A percentile compares a stretch with the other conserved stretches of the same genome.
These are phyloP conservation scores for Anguilla pacifica DNA, from an alignment of 2,797 vertebrate genomes.

Conservation along the genomic window DNA sequence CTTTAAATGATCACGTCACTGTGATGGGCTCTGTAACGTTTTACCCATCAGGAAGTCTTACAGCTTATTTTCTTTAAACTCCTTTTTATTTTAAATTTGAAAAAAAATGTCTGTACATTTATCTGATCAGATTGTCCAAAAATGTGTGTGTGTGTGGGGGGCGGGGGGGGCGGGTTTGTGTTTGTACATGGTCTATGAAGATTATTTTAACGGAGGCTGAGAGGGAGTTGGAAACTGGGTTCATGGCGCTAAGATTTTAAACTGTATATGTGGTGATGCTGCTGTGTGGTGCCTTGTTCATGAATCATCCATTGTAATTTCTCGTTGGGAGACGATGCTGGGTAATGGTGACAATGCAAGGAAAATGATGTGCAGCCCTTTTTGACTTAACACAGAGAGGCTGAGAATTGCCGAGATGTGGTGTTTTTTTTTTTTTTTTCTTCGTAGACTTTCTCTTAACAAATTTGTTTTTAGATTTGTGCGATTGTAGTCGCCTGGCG, in stretches of 20 bases:
- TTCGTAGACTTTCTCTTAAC: constrained; percentile 49
- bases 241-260: constrained; percentile 30
- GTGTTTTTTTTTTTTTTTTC: constrained; percentile 45
- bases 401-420: constrained; percentile 55
- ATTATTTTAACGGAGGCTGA: constrained; percentile 37
- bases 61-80: constrained; percentile 20
- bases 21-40: constrained; percentile 72
- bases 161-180: constrained; percentile 27
- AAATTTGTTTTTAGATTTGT: constrained; percentile 60
- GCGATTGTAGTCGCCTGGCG: constrained; percentile 54
- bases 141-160: too few relatives aligned
- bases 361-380: constrained; percentile 57
- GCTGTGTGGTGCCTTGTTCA: constrained; percentile 52
- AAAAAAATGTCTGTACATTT: constrained; percentile 39
- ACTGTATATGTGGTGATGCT: constrained; percentile 38
- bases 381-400: constrained; percentile 50
- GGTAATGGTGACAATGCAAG: constrained; percentile 57
- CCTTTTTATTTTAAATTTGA: background rate
- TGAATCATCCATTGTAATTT: constrained; percentile 33
- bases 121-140: constrained; percentile 23
- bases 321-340: constrained; percentile 44
- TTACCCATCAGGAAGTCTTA: constrained; percentile 47
- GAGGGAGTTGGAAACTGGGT: constrained; percentile 26
- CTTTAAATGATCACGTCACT: constrained; percentile 67
- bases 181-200: constrained; percentile 48